phyloP scores from a whole-genome alignment of 2,797 vertebrate species.

The Cyclopterus lumpus region DNA sequence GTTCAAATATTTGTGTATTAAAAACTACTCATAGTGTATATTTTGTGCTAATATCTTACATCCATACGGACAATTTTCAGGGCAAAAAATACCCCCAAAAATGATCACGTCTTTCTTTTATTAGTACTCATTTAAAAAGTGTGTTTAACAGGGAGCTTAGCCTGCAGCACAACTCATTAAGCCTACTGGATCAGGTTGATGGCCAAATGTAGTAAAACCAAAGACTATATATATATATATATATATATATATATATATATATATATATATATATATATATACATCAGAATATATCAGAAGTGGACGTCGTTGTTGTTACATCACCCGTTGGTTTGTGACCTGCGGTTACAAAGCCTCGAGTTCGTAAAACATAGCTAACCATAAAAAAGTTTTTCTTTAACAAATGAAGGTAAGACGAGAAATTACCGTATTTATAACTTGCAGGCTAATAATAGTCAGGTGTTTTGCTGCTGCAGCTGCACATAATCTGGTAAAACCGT shows the following conservation, averaged over 20 bases:
- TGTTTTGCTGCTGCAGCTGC: neutral
- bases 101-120: neutral
- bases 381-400: neutral
- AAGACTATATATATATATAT: too few species aligned
- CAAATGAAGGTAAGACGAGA: neutral
- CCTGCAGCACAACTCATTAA: neutral
- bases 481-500: neutral
- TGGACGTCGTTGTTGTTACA: too few species aligned
- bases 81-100: neutral
- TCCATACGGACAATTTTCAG: neutral
- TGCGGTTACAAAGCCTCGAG: too few species aligned
- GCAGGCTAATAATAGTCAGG: neutral
- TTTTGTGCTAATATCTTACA: neutral
- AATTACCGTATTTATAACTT: neutral
- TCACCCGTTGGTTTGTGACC: too few species aligned
- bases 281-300: too few species aligned
- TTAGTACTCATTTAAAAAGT: neutral
- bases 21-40: neutral
- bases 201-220: too few species aligned
- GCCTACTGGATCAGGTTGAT: too few species aligned
- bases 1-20: constrained; percentile 25
- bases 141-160: neutral
- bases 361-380: too few species aligned
- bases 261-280: too few species aligned
- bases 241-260: too few species aligned